Base-by-base conservation (phyloP, 2,113 vertebrate species). In the Pyxicephalus adspersus region DNA sequence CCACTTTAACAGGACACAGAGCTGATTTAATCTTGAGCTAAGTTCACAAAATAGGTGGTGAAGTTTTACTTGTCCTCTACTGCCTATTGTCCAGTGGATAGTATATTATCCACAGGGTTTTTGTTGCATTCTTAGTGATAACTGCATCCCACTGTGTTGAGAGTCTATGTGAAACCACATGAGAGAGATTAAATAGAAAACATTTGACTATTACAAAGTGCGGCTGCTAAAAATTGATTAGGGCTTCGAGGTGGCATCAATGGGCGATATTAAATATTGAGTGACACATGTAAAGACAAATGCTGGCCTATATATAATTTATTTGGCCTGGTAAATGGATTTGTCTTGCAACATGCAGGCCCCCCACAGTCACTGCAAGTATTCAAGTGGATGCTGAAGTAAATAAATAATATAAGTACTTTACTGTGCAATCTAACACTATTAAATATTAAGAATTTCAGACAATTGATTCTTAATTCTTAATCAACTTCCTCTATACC, bases 381-480 rank as follows among this genome's bases (percentile, higher is more conserved):
- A 91, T 91, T 92, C 90, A 90, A 87, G 84, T 92, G 92, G 91
- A 90, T 90, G 90, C 93, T 88, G 85, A 84, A 92, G 92, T 94
- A 93, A 94, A 94, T 94, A 94, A 94, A 91, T 94, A 91, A 94
- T 94, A 93, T 92, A 94, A 93, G 87, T 89, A 91, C 91, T 94
- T 92, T 90, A 87, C 91, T 90, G 91, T 88, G 90, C 90, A 92
- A 88, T 94, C 91, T 93, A 93, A 93, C 90, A 91, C 86, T 94
- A 94, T 94, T 93, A 94, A 94, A 94, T 94, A 93, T 94, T 94
- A 92, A 94, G 90, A 89, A 86, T 90, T 89, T 89, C 85, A 90
- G 87, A 91, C 93, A 89, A 93, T 91, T 92, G 90, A 91, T 94
- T 92, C 64, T 91, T 91, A 93, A 93, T 91, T 91, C 89, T 91